Evolutionary conservation across 92 coral and sea anemone genomes (phyloP).

Genomic region (Anthopleura xanthogrammica): DNA sequence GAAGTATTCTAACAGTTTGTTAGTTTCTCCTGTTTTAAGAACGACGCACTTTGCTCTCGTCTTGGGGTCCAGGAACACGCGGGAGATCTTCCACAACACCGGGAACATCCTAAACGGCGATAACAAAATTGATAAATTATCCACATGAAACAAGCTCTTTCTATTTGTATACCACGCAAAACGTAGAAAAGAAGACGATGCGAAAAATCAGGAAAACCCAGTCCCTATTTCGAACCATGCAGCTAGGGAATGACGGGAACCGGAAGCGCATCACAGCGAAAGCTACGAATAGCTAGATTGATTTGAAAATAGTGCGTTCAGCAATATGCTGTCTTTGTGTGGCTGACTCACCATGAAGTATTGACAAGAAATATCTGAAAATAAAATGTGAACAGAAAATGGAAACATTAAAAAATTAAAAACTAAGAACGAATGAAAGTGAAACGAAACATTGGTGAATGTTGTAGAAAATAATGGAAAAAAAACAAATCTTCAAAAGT

Average conservation of each 20-base stretch:
- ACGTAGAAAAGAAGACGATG: background rate
- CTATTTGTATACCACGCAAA: too few species aligned
- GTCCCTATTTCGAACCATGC: too few species aligned
- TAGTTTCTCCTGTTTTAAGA: conserved; percentile 64
- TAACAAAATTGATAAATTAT: background rate
- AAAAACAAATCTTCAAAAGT: too few species aligned
- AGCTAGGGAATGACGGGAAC: too few species aligned
- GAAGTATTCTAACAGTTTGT: conserved; percentile 77
- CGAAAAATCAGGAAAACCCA: too few species aligned
- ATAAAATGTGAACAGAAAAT: conserved; percentile 27
- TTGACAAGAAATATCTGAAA: conserved; percentile 91
- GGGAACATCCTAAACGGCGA: conserved; percentile 82
- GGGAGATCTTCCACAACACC: conserved; percentile 86
- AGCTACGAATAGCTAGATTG: too few species aligned
- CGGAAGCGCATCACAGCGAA: too few species aligned
- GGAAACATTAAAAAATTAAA: background rate
- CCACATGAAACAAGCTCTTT: background rate
- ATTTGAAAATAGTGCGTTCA: too few species aligned
- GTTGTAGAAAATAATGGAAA: background rate
- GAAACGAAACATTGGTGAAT: background rate
- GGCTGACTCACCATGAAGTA: conserved; percentile 82
- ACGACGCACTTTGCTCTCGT: conserved; percentile 88
- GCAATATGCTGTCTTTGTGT: background rate
- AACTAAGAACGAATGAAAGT: background rate
- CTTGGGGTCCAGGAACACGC: conserved; percentile 86